A percentile compares a stretch with the other conserved stretches of the same genome.
These are phyloP conservation scores for Squalus acanthias DNA, from an alignment of 2,797 vertebrate genomes.

Conservation along the genomic window DNA sequence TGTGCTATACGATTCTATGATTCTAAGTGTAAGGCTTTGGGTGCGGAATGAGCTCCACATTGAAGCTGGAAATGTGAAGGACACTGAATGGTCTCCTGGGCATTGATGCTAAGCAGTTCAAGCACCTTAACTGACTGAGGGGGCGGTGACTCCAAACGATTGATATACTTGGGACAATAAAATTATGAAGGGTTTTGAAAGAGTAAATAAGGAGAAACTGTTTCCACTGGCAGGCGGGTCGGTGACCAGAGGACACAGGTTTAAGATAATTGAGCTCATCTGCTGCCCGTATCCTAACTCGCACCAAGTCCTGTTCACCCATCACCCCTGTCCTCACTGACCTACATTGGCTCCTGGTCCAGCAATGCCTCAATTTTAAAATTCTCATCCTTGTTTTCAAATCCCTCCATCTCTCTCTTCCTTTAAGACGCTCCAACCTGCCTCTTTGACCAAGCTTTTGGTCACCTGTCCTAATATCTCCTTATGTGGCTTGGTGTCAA, in stretches of 20 bases:
- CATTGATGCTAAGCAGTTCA: background rate
- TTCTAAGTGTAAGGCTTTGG: background rate
- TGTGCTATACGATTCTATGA: background rate
- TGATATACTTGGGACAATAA: background rate
- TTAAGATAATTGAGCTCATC: background rate
- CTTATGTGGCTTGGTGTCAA: background rate
- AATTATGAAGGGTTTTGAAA: background rate
- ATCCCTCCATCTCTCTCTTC: background rate
- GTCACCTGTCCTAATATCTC: background rate
- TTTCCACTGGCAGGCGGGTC: background rate
- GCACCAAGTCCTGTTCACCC: background rate
- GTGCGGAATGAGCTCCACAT: background rate
- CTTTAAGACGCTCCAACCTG: background rate
- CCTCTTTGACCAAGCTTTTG: background rate
- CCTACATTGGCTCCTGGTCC: background rate
- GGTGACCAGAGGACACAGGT: background rate
- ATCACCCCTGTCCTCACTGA: background rate
- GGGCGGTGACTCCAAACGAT: background rate
- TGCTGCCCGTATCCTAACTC: background rate
- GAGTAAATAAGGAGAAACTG: background rate
- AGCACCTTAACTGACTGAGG: background rate
- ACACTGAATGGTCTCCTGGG: background rate
- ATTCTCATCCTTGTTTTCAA: background rate
- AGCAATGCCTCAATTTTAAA: background rate
- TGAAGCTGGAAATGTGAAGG: background rate